Conservation (phyloP, 2,888 invertebrate genomes). For the Corbicula japonica region DNA sequence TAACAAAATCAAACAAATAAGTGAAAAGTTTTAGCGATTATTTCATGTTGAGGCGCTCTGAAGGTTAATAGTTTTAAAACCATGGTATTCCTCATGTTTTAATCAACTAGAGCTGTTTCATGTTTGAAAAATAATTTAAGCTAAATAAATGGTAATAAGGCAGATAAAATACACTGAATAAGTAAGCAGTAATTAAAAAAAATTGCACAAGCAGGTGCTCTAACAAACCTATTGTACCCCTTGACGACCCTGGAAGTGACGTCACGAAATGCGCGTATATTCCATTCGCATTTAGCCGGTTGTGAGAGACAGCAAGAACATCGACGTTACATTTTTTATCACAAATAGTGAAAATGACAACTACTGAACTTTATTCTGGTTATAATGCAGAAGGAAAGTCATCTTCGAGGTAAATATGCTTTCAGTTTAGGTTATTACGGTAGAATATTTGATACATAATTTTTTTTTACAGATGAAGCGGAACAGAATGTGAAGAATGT, state of each 20-base stretch:
- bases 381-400: slow-evolving; percentile 60
- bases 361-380: slow-evolving; percentile 72
- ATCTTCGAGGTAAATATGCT: slow-evolving; percentile 72
- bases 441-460: slow-evolving; percentile 7
- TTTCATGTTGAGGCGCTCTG: no score
- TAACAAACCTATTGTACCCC: slow-evolving; percentile 35
- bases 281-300: slow-evolving; percentile 46
- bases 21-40: no score
- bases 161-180: no score
- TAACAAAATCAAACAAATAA: no score
- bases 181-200: no score
- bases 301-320: no score
- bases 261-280: slow-evolving; percentile 64
- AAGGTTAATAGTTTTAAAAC: no score
- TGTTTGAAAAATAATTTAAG: no score
- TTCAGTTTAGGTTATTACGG: neutral
- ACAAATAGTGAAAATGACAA: slow-evolving; percentile 69
- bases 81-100: no score
- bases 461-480: slow-evolving; percentile 41
- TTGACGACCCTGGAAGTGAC: slow-evolving; percentile 57
- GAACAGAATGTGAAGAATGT: slow-evolving; percentile 58
- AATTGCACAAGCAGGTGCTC: slow-evolving; percentile 8
- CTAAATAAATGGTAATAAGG: no score
- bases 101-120: no score
- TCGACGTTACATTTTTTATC: slow-evolving; percentile 30